Conservation (phyloP, 1,140 invertebrate species). For the Papilio dardanus region DNA sequence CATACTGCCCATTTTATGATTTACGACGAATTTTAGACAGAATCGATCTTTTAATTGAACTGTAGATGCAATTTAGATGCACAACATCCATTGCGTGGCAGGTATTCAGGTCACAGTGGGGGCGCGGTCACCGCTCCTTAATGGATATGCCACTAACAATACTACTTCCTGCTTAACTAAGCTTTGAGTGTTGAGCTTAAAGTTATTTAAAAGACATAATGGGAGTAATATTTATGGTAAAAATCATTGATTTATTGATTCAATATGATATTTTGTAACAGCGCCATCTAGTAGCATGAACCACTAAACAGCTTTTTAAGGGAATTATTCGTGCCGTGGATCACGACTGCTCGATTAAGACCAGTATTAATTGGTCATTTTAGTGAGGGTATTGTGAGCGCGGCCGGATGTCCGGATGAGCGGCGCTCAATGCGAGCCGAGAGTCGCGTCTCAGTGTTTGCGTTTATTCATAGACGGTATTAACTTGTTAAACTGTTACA, state of each 20-base stretch:
- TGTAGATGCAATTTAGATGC: slow-evolving; percentile 28
- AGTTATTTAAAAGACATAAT: not conserved
- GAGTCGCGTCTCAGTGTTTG: not conserved
- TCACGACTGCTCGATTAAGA: not conserved
- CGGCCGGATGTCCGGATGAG: slow-evolving; percentile 26
- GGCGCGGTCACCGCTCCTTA: slow-evolving; percentile 47
- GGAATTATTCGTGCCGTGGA: not conserved
- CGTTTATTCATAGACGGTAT: not conserved
- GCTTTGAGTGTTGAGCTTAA: not conserved
- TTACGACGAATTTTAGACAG: no score
- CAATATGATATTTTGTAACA: not conserved
- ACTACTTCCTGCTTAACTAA: slow-evolving; percentile 11
- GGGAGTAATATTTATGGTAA: no score
- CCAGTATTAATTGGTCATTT: slow-evolving; percentile 15
- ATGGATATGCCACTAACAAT: slow-evolving; percentile 36
- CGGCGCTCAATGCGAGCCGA: not conserved
- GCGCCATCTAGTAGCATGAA: not conserved
- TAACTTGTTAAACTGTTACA: not conserved
- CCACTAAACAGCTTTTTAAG: not conserved
- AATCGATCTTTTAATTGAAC: not conserved
- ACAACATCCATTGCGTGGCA: slow-evolving; percentile 43
- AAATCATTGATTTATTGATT: not conserved
- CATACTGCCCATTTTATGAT: no score
- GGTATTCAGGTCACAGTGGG: slow-evolving; percentile 49
- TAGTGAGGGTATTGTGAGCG: not conserved